phyloP scores from a whole-genome alignment of 2,797 vertebrate species.

The Siniperca undulata region DNA sequence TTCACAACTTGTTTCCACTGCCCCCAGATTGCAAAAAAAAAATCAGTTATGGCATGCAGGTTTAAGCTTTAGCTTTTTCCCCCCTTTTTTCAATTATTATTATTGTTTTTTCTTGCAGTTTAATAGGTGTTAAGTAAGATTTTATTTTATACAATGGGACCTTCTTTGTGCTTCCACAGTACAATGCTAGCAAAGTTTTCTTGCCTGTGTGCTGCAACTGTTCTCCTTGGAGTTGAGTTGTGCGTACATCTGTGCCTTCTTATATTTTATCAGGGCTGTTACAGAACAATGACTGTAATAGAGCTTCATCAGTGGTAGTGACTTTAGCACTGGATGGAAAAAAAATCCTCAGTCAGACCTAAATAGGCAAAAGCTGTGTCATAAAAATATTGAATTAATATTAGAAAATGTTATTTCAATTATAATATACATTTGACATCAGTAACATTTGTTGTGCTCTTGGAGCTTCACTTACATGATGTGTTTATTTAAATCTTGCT shows the following conservation, averaged over 20 bases:
- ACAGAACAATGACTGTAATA: not conserved
- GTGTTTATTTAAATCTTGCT: not conserved
- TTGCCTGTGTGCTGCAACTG: not conserved
- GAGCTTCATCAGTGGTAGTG: not conserved
- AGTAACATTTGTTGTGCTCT: not conserved
- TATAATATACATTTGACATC: not conserved
- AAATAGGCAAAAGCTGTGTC: not conserved
- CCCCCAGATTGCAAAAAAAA: too few species aligned
- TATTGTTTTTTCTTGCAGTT: too few species aligned
- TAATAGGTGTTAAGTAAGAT: not conserved
- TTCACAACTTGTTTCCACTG: too few species aligned
- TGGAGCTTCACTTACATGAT: not conserved
- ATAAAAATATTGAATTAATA: not conserved
- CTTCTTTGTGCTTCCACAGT: conserved; percentile 1
- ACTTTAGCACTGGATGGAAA: not conserved
- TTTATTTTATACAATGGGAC: not conserved
- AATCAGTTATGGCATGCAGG: too few species aligned
- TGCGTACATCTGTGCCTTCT: not conserved
- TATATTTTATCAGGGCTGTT: conserved; percentile 18
- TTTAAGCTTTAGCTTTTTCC: too few species aligned
- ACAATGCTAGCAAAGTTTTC: not conserved
- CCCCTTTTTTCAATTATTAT: too few species aligned
- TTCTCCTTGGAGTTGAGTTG: not conserved
- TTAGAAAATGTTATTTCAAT: not conserved
- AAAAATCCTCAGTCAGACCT: not conserved